Base-by-base conservation (phyloP, 2,888 invertebrate species). In the Melieria omissa region DNA sequence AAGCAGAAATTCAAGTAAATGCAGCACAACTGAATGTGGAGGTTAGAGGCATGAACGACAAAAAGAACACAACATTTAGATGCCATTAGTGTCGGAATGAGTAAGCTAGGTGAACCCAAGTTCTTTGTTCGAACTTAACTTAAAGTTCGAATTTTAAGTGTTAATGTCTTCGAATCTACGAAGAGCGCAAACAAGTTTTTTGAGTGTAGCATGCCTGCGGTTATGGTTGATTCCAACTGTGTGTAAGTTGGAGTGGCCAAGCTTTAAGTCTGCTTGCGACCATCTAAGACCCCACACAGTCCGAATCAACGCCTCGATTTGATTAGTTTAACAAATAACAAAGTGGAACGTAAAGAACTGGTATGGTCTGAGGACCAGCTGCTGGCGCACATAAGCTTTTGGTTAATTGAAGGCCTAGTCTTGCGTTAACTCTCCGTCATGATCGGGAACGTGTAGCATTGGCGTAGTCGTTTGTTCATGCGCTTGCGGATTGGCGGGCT, bases 1-100 rank as follows among this genome's bases (percentile, higher is more conserved):
- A 41, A 47, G 44, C 42, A 62, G 12, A 41, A 14, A n/a, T 44
- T 16, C 29, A 46, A 8, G 44, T 14, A 45, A 29, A 14, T 8
- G 41, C 41, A 29, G 54, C n/a, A 29, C 14, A 12, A 41, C 1
- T 1, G 5, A 41, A 0, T 6, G 10, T 44, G n/a, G 4, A 8
- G 14, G 6, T 4, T 10, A 12, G 14, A 45, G 6, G 12, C 41
- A 57, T 55, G 69, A 4, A n/a, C 45, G 29, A 68, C 47, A 62
- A 16, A 54, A 64, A 62, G 14, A 71, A 66, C 46, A 57, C n/a
- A 64, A 73, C 71, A 73, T 46, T 58, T 46, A 64, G 54, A 74
- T 72, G 69, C 69, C 52, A 74, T 74, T 74, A 74, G 71, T 74
- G 71, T 74, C 46, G n/a, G 71, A 69, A 61, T 71, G 65, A 60